Base-by-base conservation (phyloP, 2,797 vertebrate genomes). In the Alfaro cultratus region DNA sequence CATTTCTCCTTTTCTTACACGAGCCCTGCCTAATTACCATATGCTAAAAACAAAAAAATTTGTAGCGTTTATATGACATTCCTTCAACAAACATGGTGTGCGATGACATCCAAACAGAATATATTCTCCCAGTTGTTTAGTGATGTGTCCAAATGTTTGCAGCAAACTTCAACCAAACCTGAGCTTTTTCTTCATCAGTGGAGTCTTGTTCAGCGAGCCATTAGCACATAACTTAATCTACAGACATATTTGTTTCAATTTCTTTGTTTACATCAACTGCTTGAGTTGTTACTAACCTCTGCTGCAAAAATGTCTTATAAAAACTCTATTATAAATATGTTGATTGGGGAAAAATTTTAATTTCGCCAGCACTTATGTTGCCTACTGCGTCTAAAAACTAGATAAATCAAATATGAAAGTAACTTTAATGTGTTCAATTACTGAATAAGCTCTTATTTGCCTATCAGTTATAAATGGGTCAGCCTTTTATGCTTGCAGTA, bases 331-430 rank as follows among this genome's bases (percentile, higher is more conserved):
- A 62, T 31, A 62, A 31, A 62, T 34, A 62, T 62, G 2, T 31
- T 62, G 29, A 34, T 4, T 64, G 60, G 31, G 4, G 1, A 64
- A n/a, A 64, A 64, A 64, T 18, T 16, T 64, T 64, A 3, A 36
- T 36, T 64, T 10, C 2, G 36, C 21, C 60, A 36, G 31, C 31
- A 36, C 31, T 64, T 18, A 21, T 64, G 31, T 64, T 64, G 9
- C 31, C 34, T 64, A 34, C 0, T 18, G 60, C 3, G 31, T 82
- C 77, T 67, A 60, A 77, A 70, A 46, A 73, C 26, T 46, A 70
- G 76, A 84, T 62, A 79, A 80, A 77, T 78, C 51, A 88, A 78
- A 84, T 39, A 55, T 78, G 75, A 47, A 88, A 84, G 77, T 39
- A 45, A 78, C 18, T 45, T 15, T 67, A 77, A 57, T 46, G 49